phyloP scores from a whole-genome alignment of 2,797 vertebrate species.

The Scyliorhinus canicula region DNA sequence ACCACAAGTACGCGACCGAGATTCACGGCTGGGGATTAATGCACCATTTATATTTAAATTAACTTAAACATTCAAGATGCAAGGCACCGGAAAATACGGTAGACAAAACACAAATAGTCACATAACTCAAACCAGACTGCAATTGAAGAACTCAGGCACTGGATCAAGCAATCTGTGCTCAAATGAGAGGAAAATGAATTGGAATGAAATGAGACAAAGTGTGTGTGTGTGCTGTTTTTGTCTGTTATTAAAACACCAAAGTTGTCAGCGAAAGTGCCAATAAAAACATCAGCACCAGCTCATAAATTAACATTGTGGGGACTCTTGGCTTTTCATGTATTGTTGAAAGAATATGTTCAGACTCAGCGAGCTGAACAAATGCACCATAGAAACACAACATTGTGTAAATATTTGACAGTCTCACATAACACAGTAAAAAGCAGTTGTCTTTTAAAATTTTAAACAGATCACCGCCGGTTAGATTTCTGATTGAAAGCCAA shows the following conservation, averaged over 20 bases:
- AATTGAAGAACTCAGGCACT: neutral
- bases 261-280: constrained; percentile 15
- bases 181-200: neutral
- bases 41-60: neutral
- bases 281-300: neutral
- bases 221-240: neutral
- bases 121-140: constrained; percentile 15
- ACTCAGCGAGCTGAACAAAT: neutral
- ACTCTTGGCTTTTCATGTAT: too few relatives aligned
- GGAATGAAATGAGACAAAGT: neutral
- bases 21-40: neutral
- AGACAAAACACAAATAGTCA: neutral
- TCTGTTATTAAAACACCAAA: constrained; percentile 12
- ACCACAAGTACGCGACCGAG: neutral
- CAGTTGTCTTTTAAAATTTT: neutral
- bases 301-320: neutral
- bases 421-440: neutral
- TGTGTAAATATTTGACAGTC: neutral
- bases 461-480: neutral
- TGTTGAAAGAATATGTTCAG: neutral
- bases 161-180: neutral
- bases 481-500: neutral
- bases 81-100: neutral
- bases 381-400: neutral
- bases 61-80: neutral